phyloP scores from a whole-genome alignment of 1,140 invertebrate genomes.

The Drosophila persimilis region DNA sequence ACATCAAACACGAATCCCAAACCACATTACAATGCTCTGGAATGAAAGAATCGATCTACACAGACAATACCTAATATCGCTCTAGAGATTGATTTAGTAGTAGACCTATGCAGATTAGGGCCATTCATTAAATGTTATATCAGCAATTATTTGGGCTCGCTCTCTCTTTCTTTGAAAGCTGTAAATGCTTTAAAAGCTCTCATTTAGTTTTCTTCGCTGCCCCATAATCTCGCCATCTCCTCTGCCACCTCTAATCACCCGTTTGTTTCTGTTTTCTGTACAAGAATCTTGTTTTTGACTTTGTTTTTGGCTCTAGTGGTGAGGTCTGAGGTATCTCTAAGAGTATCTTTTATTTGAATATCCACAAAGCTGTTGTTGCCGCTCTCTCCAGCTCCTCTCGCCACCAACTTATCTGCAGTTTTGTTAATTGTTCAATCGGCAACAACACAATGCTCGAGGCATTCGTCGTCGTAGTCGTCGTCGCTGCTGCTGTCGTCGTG shows the following conservation, averaged over 20 bases:
- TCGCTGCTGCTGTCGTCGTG: conserved; percentile 7
- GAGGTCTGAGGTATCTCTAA: conserved; percentile 4
- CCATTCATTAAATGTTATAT: too few relatives aligned
- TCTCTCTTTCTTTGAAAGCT: too few relatives aligned
- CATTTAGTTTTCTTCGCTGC: too few relatives aligned
- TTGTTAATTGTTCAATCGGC: conserved; percentile 45
- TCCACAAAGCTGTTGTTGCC: conserved; percentile 21
- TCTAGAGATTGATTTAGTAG: too few relatives aligned
- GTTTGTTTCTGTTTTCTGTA: not conserved
- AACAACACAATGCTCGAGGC: conserved; percentile 31
- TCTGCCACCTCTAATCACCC: too few relatives aligned
- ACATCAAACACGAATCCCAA: conserved; percentile 12
- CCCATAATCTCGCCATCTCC: not conserved
- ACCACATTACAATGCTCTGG: not conserved
- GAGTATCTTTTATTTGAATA: conserved; percentile 16
- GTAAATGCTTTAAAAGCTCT: too few relatives aligned
- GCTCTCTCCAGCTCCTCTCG: not conserved
- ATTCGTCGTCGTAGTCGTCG: conserved; percentile 12
- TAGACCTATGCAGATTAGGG: too few relatives aligned
- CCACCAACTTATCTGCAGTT: conserved; percentile 25
- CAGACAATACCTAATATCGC: too few relatives aligned
- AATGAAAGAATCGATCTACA: conserved; percentile 13
- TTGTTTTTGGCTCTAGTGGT: not conserved
- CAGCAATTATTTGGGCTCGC: too few relatives aligned
- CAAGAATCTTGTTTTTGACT: conserved; percentile 12